These are phyloP conservation scores for Xenopus tropicalis DNA, from an alignment of 2,113 vertebrate species.

Conservation along the genomic window UCB_Xtro_10.0 CM004451.2:4952501-4953000, in stretches of 20 bases:
- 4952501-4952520: too few species aligned
- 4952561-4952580: background rate
- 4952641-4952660: background rate
- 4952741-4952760: background rate
- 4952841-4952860: background rate
- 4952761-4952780: conserved; percentile 1
- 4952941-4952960: background rate
- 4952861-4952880: background rate
- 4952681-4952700: too few species aligned
- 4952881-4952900: conserved; percentile 3
- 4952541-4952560: background rate
- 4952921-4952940: background rate
- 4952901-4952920: background rate
- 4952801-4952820: conserved; percentile 2
- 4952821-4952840: background rate
- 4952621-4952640: background rate
- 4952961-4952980: background rate
- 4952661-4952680: background rate
- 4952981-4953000: background rate
- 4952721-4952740: too few species aligned
- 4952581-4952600: background rate
- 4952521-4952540: background rate
- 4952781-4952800: background rate
- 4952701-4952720: too few species aligned
- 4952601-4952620: background rate